phyloP scores from a whole-genome alignment of 2,797 vertebrate genomes.

The Alectoris magna region DNA sequence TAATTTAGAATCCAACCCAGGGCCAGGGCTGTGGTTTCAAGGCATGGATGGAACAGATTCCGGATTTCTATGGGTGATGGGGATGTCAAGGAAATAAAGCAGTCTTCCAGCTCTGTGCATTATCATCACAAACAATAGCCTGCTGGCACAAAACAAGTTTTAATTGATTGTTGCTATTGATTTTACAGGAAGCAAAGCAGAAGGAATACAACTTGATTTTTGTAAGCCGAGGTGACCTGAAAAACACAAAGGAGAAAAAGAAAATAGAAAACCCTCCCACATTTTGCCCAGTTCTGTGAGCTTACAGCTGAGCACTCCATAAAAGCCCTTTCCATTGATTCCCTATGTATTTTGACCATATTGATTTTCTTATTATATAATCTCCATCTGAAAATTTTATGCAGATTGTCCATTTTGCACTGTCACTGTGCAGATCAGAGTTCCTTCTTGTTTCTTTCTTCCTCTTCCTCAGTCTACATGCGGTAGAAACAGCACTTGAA shows the following conservation, averaged over 20 bases:
- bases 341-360: constrained; percentile 38
- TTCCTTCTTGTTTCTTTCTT: neutral
- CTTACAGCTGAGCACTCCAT: neutral
- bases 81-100: constrained; percentile 33
- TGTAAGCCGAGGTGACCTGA: constrained; percentile 45
- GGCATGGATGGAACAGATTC: neutral
- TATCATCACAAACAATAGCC: constrained; percentile 39
- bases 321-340: constrained; percentile 27
- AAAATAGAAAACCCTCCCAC: neutral
- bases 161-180: constrained; percentile 54
- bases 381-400: constrained; percentile 8
- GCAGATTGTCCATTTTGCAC: neutral
- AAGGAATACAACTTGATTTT: constrained; percentile 52
- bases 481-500: neutral
- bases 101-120: neutral
- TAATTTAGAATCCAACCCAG: constrained; percentile 21
- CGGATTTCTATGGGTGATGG: neutral
- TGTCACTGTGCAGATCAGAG: neutral
- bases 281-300: neutral
- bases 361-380: constrained; percentile 42
- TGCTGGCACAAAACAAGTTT: constrained; percentile 32
- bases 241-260: constrained; percentile 47
- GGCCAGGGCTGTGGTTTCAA: constrained; percentile 18
- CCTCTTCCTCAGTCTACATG: neutral
- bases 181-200: constrained; percentile 57